Conservation (phyloP, 64 coral and sea anemone genomes). For the Actinia tenebrosa region DNA sequence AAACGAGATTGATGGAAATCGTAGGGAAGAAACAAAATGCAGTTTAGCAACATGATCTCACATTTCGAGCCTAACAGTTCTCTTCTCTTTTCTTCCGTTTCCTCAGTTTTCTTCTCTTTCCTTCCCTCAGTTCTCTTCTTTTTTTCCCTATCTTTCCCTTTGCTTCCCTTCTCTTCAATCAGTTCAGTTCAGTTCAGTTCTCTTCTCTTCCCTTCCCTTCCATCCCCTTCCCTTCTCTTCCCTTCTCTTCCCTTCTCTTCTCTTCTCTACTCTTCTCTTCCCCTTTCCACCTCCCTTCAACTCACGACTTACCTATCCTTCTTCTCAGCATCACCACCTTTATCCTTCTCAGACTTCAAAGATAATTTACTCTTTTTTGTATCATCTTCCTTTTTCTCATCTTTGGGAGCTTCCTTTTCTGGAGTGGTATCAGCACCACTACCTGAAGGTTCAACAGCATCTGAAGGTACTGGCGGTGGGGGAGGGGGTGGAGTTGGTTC, state of each 20-base stretch:
- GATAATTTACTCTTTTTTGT: neutral
- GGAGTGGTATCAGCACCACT: neutral
- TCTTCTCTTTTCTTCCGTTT: no score
- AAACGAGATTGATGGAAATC: no score
- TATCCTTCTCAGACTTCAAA: neutral
- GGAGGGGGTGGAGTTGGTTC: neutral
- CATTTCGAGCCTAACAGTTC: no score
- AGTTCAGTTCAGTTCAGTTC: no score
- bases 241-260: neutral
- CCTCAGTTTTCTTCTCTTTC: no score
- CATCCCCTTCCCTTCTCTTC: neutral
- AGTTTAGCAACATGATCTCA: no score
- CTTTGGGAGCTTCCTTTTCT: neutral
- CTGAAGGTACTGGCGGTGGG: neutral
- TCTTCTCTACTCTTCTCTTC: no score
- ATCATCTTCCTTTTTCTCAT: neutral
- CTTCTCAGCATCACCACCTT: neutral
- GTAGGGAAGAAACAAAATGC: no score
- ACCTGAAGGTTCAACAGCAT: neutral
- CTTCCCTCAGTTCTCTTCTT: neutral
- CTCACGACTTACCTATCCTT: neutral
- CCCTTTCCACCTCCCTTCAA: neutral
- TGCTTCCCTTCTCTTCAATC: neutral
- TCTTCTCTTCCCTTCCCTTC: neutral
- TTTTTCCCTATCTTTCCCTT: neutral